Evolutionary conservation across 2,113 vertebrate species (phyloP), one percentile per base, ranked within the genome.

Genomic region (Elephas maximus): DNA sequence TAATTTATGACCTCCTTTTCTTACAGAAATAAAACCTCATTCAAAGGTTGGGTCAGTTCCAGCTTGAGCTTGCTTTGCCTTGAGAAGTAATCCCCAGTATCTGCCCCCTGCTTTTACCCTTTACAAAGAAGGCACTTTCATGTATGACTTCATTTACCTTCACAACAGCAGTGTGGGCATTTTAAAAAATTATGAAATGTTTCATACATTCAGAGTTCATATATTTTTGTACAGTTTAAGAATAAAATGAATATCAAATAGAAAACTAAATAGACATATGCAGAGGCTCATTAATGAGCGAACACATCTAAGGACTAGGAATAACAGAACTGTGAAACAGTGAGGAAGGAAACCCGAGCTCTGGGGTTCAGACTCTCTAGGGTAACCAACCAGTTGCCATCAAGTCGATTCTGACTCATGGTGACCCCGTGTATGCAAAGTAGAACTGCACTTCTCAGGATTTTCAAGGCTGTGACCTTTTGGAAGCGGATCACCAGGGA

Each of bases 11-110:
- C 57, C 48, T 41, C 37, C 44, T 33, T 89, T 96, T 84, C 45
- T 87, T 79, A 10, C 21, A 92, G 77, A 98, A 98, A 94, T 95
- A 97, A 98, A 96, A 85, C 45, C 30, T 92, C 33, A 9, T 78
- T 80, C 45, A 76, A 90, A 94, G 83, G 53, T 45, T 87, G 57
- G 78, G 24, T 87, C 84, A 93, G 77, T 90, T 83, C 73, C 53
- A 91, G 62, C 53, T 78, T 7, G 8, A 86, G 67, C 67, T 79
- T 60, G 23, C 80, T 69, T 76, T 90, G 60, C 80, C 88, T 81
- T 57, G 53, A 94, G 45, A 96, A 83, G 89, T 11, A 57, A 79
- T 76, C 18, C 30, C 41, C 30, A 86, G 0, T 14, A 28, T 45
- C 48, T 82, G 44, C 53, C 91, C n/a, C 44, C 45, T 57, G 51